Conservation (phyloP, 2,888 invertebrate species). For the Tipula confusa region DNA sequence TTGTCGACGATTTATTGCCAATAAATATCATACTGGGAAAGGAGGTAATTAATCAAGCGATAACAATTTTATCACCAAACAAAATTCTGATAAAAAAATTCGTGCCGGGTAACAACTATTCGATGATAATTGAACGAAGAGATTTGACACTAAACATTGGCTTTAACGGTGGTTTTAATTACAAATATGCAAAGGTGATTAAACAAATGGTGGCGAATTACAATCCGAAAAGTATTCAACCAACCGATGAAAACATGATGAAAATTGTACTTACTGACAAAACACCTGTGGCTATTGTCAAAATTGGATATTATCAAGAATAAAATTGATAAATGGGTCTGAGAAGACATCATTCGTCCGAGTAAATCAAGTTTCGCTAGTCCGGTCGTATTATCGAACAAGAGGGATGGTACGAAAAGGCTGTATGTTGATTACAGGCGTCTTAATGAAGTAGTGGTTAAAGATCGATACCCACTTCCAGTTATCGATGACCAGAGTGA, state of each 20-base stretch:
- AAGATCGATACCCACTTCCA: slow-evolving; percentile 42
- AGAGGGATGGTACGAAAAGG: slow-evolving; percentile 33
- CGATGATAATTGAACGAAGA: not conserved
- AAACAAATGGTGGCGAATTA: too few species aligned
- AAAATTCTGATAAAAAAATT: not conserved
- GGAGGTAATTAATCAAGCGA: not conserved
- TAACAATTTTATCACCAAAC: not conserved
- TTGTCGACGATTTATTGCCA: not conserved
- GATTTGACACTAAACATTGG: too few species aligned
- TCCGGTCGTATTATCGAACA: slow-evolving; percentile 37
- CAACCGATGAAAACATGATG: slow-evolving; percentile 34
- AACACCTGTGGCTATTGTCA: slow-evolving; percentile 38
- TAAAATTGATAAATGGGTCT: slow-evolving; percentile 40
- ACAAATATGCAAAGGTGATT: not conserved
- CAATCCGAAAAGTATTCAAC: not conserved
- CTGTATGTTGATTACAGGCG: slow-evolving; percentile 44
- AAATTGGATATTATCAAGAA: slow-evolving; percentile 37
- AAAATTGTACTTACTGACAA: slow-evolving; percentile 41
- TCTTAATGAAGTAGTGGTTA: slow-evolving; percentile 42
- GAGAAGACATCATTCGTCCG: slow-evolving; percentile 39
- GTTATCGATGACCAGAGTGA: slow-evolving; percentile 44
- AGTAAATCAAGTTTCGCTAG: slow-evolving; percentile 40
- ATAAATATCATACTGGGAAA: not conserved
- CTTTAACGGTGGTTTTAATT: not conserved
- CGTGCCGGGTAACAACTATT: not conserved